A percentile compares a stretch with the other conserved stretches of the same genome.
Evolutionary conservation across 2,113 vertebrate genomes (phyloP).

Genomic region (Meles meles): DNA sequence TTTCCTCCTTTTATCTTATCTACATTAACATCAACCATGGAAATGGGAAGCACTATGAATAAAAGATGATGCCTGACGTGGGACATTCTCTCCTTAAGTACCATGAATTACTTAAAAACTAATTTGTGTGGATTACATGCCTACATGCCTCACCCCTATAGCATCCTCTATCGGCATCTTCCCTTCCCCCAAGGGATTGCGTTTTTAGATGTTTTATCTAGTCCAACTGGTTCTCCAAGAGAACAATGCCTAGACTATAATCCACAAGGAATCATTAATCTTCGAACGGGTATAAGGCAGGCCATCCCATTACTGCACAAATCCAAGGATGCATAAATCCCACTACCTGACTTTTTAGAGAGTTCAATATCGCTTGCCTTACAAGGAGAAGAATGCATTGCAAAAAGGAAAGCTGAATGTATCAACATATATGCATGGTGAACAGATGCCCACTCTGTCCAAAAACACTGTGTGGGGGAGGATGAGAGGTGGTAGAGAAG

Average conservation of each 20-base stretch:
- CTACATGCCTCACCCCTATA: not conserved
- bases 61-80: slow-evolving; percentile 50
- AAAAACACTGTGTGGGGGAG: not conserved
- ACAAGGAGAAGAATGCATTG: not conserved
- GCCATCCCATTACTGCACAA: slow-evolving; percentile 30
- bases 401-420: not conserved
- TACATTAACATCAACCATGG: slow-evolving; percentile 24
- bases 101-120: slow-evolving; percentile 53
- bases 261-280: slow-evolving; percentile 28
- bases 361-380: not conserved
- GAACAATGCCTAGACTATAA: not conserved
- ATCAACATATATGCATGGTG: not conserved
- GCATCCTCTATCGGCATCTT: not conserved
- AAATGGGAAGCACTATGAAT: slow-evolving; percentile 57
- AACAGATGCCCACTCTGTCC: not conserved
- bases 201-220: not conserved
- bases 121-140: slow-evolving; percentile 1
- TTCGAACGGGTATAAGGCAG: not conserved
- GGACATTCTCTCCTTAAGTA: not conserved
- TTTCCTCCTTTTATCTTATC: slow-evolving; percentile 71
- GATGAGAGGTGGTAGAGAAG: not conserved
- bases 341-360: slow-evolving; percentile 30
- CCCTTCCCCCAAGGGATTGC: not conserved
- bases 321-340: slow-evolving; percentile 44
- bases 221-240: not conserved